Evolutionary conservation across 2,797 vertebrate species (phyloP).

Genomic region (Bradypus variegatus): DNA sequence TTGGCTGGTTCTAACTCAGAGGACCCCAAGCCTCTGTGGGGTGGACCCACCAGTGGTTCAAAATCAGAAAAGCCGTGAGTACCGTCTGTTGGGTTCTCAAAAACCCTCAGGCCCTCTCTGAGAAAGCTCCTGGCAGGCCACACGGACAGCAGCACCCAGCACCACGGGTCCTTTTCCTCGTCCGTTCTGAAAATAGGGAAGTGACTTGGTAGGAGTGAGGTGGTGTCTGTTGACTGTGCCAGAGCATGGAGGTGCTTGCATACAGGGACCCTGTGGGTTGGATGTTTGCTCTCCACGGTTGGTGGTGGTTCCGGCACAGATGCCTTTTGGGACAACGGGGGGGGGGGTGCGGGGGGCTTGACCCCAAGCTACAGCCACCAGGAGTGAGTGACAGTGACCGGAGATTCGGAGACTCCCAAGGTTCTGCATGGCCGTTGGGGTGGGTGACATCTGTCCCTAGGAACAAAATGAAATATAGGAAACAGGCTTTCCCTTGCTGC

Average conservation of each 20-base stretch:
- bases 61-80: too few species aligned
- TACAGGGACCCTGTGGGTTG: too few species aligned
- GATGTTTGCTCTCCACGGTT: too few species aligned
- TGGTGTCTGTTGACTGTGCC: neutral
- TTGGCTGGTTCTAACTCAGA: too few species aligned
- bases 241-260: neutral
- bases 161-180: neutral
- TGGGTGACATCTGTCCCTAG: slow-evolving; percentile 76
- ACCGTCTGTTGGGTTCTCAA: neutral
- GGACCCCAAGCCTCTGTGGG: too few species aligned
- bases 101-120: neutral
- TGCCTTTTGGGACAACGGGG: too few species aligned
- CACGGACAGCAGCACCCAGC: neutral
- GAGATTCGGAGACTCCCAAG: slow-evolving; percentile 79
- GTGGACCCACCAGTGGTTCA: too few species aligned
- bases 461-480: slow-evolving; percentile 56
- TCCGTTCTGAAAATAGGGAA: neutral
- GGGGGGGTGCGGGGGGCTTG: too few species aligned
- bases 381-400: slow-evolving; percentile 72
- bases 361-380: too few species aligned
- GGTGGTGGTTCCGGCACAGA: too few species aligned
- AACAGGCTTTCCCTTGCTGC: slow-evolving; percentile 26
- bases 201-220: neutral
- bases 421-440: slow-evolving; percentile 71
- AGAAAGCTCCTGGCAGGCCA: neutral